Conservation (phyloP, 2,113 vertebrate genomes). For the Gasterosteus nipponicus region DNA sequence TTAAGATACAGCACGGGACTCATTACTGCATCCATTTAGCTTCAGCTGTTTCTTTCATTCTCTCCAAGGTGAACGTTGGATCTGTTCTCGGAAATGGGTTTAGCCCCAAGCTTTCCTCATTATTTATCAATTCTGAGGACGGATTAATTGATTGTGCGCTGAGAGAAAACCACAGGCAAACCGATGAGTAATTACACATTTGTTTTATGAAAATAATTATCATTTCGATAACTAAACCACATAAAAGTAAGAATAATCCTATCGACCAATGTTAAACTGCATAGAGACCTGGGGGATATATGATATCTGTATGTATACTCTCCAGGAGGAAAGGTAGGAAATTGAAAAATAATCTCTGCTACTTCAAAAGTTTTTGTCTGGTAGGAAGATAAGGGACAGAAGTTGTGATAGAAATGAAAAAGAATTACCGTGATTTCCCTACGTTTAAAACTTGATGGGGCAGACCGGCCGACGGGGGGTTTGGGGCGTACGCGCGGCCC, state of each 20-base stretch:
- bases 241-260: conserved; percentile 57
- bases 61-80: conserved; percentile 68
- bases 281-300: conserved; percentile 53
- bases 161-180: conserved; percentile 67
- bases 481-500: no score
- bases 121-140: conserved; percentile 72
- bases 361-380: conserved; percentile 66
- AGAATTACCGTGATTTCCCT: not conserved
- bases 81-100: conserved; percentile 66
- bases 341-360: conserved; percentile 75
- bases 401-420: conserved; percentile 43
- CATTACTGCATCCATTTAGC: conserved; percentile 63
- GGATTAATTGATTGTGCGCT: conserved; percentile 71
- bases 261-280: conserved; percentile 57
- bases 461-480: no score
- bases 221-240: conserved; percentile 43
- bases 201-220: conserved; percentile 63
- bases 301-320: conserved; percentile 57
- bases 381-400: conserved; percentile 59
- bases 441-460: no score
- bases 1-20: conserved; percentile 64
- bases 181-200: conserved; percentile 71
- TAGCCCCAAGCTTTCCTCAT: conserved; percentile 65
- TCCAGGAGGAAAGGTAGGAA: conserved; percentile 60
- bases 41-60: conserved; percentile 55